Base-by-base conservation (phyloP, 1,140 invertebrate species). In the Caenorhabditis latens region DNA sequence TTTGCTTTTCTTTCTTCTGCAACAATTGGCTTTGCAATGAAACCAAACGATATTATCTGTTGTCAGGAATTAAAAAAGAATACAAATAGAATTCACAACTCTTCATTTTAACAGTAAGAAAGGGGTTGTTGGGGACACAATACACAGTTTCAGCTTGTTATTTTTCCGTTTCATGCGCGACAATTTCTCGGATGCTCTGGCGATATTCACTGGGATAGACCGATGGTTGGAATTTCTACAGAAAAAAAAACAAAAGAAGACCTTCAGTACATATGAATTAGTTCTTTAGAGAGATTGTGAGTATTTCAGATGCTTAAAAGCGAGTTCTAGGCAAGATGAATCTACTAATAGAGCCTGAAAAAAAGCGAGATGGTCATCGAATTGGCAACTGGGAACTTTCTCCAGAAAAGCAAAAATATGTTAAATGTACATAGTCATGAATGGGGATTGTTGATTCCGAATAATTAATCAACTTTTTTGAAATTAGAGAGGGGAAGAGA, bases 221-320 rank as follows among this genome's bases (percentile, higher is more conserved):
- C 1, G 24, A 65, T 65, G 42, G n/a, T 5, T 19, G n/a, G 13
- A 16, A 58, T 7, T 58, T 19, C 55, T 16, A 58, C 1, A 21
- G 11, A n/a, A 8, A 16, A 50, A 50, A 67, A 40, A 16, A 40
- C 40, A n/a, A 6, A 24, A 2, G 46, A 79, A 43, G 46, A 79
- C 32, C 53, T 79, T 79, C 46, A 79, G 71, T 79, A 50, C 71
- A 79, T 79, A 79, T 79, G 71, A 46, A 53, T 79, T 50, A 19
- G 16, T 58, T 16, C n/a, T 19, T 16, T 21, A 43, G 40, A 13
- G 71, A 48, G 71, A 19, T 71, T 71, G 11, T 71, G 11, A 50
- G 71, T n/a, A 53, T 8, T 53, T 79, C 43, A 24, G 5, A 53
- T 50, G 21, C 9, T 3, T n/a, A 19, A 75, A 79, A 79, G 46